Base-by-base conservation (phyloP, 2,113 vertebrate genomes). In the Aviceda subcristata region DNA sequence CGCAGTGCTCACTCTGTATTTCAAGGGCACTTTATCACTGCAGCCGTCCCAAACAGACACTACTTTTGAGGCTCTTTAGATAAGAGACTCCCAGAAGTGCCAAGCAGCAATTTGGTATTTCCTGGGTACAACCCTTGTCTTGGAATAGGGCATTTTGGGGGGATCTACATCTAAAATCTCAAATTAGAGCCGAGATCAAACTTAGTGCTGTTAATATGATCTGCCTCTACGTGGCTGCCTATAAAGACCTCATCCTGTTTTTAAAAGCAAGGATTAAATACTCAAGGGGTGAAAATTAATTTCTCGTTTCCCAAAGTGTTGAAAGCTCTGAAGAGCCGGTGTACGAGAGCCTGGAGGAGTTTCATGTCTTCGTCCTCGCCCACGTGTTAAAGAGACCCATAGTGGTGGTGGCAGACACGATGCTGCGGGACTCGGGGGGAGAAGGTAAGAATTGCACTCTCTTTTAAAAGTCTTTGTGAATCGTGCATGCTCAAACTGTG, bases 291-390 rank as follows among this genome's bases (percentile, higher is more conserved):
- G 36, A 11, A 17, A 20, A 15, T 1, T 1, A 18, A 10, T 57
- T 43, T 10, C 57, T 67, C 10, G 0, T 75, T 55, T 51, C 48
- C 59, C 71, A 13, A 63, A 99, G 99, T 9, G 98, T 95, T 17
- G 99, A 99, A 91, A 98, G 99, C 22, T 98, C 99, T 0, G 99
- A 99, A 32, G 99, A 99, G 95, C 99, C 99, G 0, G 99, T 99
- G 8, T 99, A 99, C 1, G 99, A 99, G 98, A 99, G 99, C 71
- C 95, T 99, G 66, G 99, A 99, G 97, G 99, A 99, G 94, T 99
- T 99, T 76, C 99, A 99, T 0, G 99, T 99, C 24, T 99, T 99
- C 1, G 99, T 99, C 20, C 98, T 99, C 12, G 99, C 99, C 51
- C 99, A 99, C 0, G 99, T 99, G 46, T 98, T 99, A 48, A 98